Evolutionary conservation across 2,113 vertebrate genomes (phyloP).

Genomic region (Zapornia atra): DNA sequence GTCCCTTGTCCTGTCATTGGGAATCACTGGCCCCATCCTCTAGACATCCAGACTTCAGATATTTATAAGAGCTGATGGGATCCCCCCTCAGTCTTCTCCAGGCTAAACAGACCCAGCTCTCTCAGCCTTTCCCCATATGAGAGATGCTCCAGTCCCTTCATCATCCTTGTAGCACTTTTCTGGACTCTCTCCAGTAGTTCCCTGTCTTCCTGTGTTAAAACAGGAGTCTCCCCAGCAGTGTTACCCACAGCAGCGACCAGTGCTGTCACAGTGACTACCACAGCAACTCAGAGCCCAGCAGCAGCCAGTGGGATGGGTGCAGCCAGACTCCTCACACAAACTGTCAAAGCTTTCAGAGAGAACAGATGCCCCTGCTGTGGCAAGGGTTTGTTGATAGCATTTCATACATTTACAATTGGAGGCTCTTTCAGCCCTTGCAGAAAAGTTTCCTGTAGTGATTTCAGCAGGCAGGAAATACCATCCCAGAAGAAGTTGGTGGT

Average conservation of each 20-base stretch:
- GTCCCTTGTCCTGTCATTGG: no score
- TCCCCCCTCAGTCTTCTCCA: no score
- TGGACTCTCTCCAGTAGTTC: no score
- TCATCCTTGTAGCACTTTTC: no score
- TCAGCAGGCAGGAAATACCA: background rate
- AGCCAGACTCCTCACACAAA: background rate
- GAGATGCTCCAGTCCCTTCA: no score
- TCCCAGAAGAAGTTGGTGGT: background rate
- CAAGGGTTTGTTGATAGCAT: background rate
- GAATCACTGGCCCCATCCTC: no score
- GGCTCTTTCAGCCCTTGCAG: background rate
- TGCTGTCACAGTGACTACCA: background rate
- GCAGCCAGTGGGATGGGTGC: fast-evolving
- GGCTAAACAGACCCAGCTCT: no score
- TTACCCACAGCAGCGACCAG: background rate
- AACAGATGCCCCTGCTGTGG: background rate
- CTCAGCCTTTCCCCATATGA: no score
- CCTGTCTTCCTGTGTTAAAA: background rate
- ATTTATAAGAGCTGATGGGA: no score
- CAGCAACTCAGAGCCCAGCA: background rate
- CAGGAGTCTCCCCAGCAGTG: background rate
- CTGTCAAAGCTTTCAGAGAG: background rate
- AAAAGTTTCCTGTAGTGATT: background rate
- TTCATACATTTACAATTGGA: background rate
- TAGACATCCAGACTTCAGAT: no score